Evolutionary conservation across 1,140 invertebrate species (phyloP).

Genomic region (Drosophila mayri): DNA sequence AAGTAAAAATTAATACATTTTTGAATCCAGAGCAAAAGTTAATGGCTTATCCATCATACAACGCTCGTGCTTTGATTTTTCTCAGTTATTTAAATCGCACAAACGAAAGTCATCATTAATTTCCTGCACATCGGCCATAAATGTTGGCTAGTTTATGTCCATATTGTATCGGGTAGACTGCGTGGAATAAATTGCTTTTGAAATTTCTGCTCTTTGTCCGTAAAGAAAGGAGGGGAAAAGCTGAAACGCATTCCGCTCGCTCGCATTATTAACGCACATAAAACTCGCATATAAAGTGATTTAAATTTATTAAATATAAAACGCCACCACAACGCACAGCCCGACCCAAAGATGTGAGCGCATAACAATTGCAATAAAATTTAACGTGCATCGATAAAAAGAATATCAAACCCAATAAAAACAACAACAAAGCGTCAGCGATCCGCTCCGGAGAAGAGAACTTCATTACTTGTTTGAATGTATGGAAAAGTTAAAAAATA

Average conservation of each 20-base stretch:
- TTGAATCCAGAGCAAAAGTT: background rate
- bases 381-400: conserved; percentile 83
- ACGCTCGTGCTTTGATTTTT: background rate
- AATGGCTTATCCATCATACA: conserved; percentile 7
- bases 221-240: conserved; percentile 30
- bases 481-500: conserved; percentile 44
- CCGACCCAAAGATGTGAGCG: conserved; percentile 65
- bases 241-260: conserved; percentile 25
- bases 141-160: conserved; percentile 51
- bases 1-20: too few species aligned
- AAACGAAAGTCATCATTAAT: conserved; percentile 33
- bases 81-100: conserved; percentile 14
- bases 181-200: conserved; percentile 58
- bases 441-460: conserved; percentile 59
- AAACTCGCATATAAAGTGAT: conserved; percentile 83
- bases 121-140: conserved; percentile 26
- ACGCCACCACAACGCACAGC: conserved; percentile 35
- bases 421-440: conserved; percentile 53
- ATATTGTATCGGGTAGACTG: conserved; percentile 45
- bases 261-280: conserved; percentile 82
- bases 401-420: conserved; percentile 73
- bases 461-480: conserved; percentile 82
- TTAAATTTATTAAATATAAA: conserved; percentile 84
- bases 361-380: conserved; percentile 83
- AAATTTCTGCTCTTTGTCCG: conserved; percentile 48